Evolutionary conservation across 2,797 vertebrate genomes (phyloP).

Genomic region (Rhynchonycteris naso): DNA sequence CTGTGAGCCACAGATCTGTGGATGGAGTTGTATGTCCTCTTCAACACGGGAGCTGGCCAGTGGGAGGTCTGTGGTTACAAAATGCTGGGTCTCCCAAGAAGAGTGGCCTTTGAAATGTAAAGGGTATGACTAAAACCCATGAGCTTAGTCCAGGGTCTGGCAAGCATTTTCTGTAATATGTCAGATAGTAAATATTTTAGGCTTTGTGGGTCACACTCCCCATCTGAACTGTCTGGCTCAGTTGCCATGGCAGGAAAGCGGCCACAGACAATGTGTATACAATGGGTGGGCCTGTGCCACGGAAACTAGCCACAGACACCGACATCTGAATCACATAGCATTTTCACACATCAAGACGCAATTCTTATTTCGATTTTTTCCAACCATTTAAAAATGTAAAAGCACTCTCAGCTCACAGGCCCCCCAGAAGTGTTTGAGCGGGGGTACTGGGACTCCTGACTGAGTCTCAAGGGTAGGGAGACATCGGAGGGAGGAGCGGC

Average conservation of each 20-base stretch:
- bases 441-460: rapidly evolving
- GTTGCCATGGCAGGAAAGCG: rapidly evolving
- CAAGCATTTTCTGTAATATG: too few relatives aligned
- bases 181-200: neutral
- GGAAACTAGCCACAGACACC: rapidly evolving
- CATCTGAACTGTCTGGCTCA: neutral
- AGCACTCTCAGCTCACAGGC: neutral
- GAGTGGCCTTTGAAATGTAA: neutral
- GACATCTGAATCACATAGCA: neutral
- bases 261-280: rapidly evolving
- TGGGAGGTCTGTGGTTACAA: neutral
- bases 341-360: rapidly evolving
- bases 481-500: neutral
- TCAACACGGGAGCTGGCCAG: neutral
- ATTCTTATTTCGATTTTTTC: neutral
- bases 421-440: neutral
- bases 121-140: too few relatives aligned
- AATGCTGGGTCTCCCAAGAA: neutral
- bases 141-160: neutral
- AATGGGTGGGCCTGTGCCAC: rapidly evolving
- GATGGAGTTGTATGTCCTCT: rapidly evolving
- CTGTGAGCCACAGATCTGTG: neutral
- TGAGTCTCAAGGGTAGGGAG: neutral
- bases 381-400: neutral
- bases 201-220: too few relatives aligned